Evolutionary conservation across 2,797 vertebrate species (phyloP).

Genomic region (Melanotaenia pygmaea): DNA sequence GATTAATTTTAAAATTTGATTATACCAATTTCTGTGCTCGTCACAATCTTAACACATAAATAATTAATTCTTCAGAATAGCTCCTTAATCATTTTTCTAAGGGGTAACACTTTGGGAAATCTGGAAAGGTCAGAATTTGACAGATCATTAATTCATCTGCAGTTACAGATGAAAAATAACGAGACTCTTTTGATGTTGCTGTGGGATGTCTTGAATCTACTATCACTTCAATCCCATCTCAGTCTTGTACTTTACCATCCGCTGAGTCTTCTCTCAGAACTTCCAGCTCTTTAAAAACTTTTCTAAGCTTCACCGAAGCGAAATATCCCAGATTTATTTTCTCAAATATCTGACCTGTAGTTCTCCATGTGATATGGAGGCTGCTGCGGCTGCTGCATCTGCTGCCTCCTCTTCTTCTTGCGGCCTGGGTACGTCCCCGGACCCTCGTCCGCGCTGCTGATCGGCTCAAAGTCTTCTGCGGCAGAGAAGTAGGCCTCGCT

Average conservation of each 20-base stretch:
- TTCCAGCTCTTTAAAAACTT: constrained; percentile 1
- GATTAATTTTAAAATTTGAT: not conserved
- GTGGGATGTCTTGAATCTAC: constrained; percentile 23
- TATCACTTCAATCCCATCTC: constrained; percentile 30
- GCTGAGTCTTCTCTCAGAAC: constrained; percentile 4
- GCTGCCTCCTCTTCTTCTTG: constrained; percentile 92
- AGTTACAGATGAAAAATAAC: constrained; percentile 32
- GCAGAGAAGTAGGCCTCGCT: constrained; percentile 99
- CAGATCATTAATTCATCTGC: constrained; percentile 47
- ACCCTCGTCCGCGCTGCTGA: constrained; percentile 95
- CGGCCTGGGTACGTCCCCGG: constrained; percentile 97
- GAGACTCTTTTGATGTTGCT: constrained; percentile 50
- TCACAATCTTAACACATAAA: not conserved
- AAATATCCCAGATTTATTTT: not conserved
- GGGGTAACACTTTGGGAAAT: constrained; percentile 16
- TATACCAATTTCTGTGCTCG: not conserved
- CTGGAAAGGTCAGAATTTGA: constrained; percentile 31
- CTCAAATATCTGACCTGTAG: constrained; percentile 72
- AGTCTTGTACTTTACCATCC: constrained; percentile 33
- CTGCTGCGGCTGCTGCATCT: constrained; percentile 86
- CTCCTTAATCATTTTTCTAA: constrained; percentile 27
- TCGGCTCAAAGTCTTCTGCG: constrained; percentile 95
- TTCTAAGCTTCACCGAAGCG: not conserved
- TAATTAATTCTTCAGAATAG: constrained; percentile 2
- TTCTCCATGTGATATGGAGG: constrained; percentile 79